Base-by-base conservation (phyloP, 2,888 invertebrate genomes). In the Dusona sp. region DNA sequence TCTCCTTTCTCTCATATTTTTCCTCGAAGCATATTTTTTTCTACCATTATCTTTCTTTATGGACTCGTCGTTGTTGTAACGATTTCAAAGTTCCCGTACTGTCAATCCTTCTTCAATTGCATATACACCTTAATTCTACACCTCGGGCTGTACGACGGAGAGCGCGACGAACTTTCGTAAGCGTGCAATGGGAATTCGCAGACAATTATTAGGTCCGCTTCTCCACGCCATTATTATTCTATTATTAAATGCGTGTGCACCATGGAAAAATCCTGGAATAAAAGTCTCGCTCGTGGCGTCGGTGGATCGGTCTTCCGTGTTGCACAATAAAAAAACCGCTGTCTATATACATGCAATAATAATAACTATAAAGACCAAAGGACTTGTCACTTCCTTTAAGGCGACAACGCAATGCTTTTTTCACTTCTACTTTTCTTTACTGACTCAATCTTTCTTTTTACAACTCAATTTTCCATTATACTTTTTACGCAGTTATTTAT, bases 291-390 rank as follows among this genome's bases (percentile, higher is more conserved):
- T 75, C 51, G 45, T 82, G 68, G 80, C 82, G 78, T 81, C 57
- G 84, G 78, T 84, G 73, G 72, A 73, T 84, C 74, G 73, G 82
- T 84, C 84, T 87, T 87, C 87, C 87, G 87, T 54, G 84, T 87
- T 87, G 61, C 84, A 79, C 84, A 86, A 86, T 80, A 57, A 70
- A 48, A 80, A 75, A 70, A 42, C 36, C 57, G 42, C 16, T 54
- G 16, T 79, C 33, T 48, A 25, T 33, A 38, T 68, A 38, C 22
- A 68, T 19, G 9, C 65, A 54, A 25, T 29, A 57, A 22, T 61
- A 61, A 77, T 61, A 57, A 64, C 54, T n/a, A 84, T 75, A 78
- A 64, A 22, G 65, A 54, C 19, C 45, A 57, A 16, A 25, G 54
- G 45, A 73, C 70, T 70, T 75, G 78, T 81, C 79, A 64, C 84